A percentile compares a stretch with the other conserved stretches of the same genome.
These are phyloP conservation scores for Blera fallax DNA, from an alignment of 2,888 invertebrate genomes.

Conservation along the genomic window DNA sequence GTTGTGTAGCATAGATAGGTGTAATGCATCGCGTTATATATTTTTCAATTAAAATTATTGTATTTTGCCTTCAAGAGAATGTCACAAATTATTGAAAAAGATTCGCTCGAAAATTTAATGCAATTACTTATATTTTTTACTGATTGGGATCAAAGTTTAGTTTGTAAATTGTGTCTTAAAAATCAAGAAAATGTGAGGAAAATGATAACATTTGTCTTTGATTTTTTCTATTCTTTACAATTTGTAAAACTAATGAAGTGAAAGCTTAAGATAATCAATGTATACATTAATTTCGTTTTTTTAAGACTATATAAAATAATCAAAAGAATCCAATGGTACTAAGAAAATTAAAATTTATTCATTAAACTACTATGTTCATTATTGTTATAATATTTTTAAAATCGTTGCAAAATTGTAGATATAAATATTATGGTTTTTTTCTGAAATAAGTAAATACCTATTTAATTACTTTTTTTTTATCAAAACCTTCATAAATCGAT, in stretches of 20 bases:
- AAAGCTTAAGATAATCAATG: slow-evolving; percentile 8
- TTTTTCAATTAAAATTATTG: slow-evolving; percentile 20
- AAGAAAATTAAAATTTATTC: slow-evolving; percentile 40
- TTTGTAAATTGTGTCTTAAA: slow-evolving; percentile 8
- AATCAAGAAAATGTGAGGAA: slow-evolving; percentile 18
- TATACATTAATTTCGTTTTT: slow-evolving; percentile 5
- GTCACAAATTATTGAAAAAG: slow-evolving; percentile 48
- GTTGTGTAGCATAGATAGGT: slow-evolving; percentile 41
- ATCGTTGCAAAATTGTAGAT: slow-evolving; percentile 48
- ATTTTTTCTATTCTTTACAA: neutral
- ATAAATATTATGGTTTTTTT: slow-evolving; percentile 20
- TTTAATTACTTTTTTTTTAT: slow-evolving; percentile 10
- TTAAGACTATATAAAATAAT: slow-evolving; percentile 41
- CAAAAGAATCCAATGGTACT: slow-evolving; percentile 63
- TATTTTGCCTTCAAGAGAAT: slow-evolving; percentile 24
- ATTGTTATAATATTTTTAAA: slow-evolving; percentile 34
- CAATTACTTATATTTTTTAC: slow-evolving; percentile 37
- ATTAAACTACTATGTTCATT: slow-evolving; percentile 31
- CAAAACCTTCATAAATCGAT: slow-evolving; percentile 8
- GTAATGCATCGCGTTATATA: slow-evolving; percentile 30
- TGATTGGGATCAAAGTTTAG: slow-evolving; percentile 41
- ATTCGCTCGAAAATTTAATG: slow-evolving; percentile 7
- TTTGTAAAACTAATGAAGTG: slow-evolving; percentile 10
- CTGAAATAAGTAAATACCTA: slow-evolving; percentile 6
- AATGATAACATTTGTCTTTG: slow-evolving; percentile 5